phyloP scores from a whole-genome alignment of 2,888 invertebrate genomes.

The Tetragonula carbonaria region DNA sequence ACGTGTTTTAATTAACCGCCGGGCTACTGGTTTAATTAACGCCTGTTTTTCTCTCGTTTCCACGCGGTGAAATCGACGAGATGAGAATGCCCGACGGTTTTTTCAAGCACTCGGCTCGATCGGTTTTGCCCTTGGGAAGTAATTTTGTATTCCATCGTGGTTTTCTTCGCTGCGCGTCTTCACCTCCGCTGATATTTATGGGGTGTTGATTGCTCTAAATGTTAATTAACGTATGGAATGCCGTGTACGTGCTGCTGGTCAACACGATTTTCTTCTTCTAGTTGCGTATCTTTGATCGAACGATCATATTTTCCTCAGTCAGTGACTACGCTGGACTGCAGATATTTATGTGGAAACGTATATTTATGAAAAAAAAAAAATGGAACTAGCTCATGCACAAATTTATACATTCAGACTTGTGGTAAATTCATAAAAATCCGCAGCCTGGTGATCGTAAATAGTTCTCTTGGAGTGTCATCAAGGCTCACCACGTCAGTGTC shows the following conservation, averaged over 20 bases:
- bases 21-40: conserved; percentile 46
- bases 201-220: background rate
- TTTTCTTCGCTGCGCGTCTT: background rate
- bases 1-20: conserved; percentile 52
- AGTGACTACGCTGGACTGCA: too few relatives aligned
- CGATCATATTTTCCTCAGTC: background rate
- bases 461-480: too few relatives aligned
- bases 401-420: too few relatives aligned
- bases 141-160: background rate
- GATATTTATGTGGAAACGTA: too few relatives aligned
- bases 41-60: background rate
- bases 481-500: background rate
- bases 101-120: background rate
- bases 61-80: conserved; percentile 37
- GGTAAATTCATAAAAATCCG: too few relatives aligned
- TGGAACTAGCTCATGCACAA: too few relatives aligned
- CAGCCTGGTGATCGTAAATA: too few relatives aligned
- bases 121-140: background rate
- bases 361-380: too few relatives aligned
- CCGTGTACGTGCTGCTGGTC: background rate
- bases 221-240: background rate
- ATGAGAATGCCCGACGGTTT: background rate
- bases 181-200: background rate
- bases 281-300: background rate
- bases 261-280: background rate